phyloP scores from a whole-genome alignment of 2,888 invertebrate genomes.

The Odontocolon sp. region DNA sequence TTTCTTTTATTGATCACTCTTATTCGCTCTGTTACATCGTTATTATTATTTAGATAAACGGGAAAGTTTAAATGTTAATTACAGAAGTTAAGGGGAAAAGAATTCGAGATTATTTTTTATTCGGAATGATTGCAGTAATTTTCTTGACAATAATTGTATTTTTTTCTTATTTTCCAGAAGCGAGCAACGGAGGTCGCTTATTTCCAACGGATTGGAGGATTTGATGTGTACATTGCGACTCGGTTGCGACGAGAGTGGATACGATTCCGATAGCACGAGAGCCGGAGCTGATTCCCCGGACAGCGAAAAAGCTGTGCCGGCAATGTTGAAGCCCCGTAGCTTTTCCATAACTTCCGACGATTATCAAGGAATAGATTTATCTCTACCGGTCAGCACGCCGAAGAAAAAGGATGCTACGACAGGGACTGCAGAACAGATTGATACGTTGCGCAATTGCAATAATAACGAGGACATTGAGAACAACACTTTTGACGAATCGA shows the following conservation, averaged over 20 bases:
- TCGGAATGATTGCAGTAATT: too few relatives aligned
- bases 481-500: constrained; percentile 59
- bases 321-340: constrained; percentile 67
- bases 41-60: too few relatives aligned
- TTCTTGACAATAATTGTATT: background rate
- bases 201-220: constrained; percentile 72
- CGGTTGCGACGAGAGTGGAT: constrained; percentile 83
- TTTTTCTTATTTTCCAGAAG: constrained; percentile 48
- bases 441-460: background rate
- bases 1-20: too few relatives aligned
- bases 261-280: constrained; percentile 84
- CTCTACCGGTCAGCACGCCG: constrained; percentile 59
- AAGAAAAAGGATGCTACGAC: constrained; percentile 37
- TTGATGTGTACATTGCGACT: constrained; percentile 77
- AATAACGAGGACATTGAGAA: constrained; percentile 12
- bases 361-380: constrained; percentile 72
- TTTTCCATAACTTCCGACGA: constrained; percentile 76
- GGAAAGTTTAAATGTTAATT: too few relatives aligned
- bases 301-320: constrained; percentile 72
- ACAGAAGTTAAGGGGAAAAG: too few relatives aligned
- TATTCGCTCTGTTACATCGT: too few relatives aligned
- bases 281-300: constrained; percentile 83
- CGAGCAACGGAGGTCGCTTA: constrained; percentile 61
- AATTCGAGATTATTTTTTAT: too few relatives aligned
- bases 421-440: background rate